Conservation (phyloP, 2,888 invertebrate genomes). For the Linnaemya vulpina region DNA sequence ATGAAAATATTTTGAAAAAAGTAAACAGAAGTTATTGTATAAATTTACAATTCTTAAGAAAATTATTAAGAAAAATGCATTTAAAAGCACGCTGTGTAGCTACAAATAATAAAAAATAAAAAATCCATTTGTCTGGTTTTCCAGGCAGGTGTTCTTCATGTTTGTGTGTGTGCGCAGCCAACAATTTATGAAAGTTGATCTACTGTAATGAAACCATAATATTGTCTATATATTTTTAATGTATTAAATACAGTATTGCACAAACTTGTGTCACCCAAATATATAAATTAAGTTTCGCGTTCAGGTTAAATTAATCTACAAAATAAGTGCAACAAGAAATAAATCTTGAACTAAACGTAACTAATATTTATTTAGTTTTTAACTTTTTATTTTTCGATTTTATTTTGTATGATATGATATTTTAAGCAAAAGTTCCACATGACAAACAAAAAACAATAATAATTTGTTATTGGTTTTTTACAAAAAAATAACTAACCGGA, state of each 20-base stretch:
- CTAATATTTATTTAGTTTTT: no score
- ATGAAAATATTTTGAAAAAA: neutral
- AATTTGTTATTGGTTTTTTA: no score
- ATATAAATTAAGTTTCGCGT: neutral
- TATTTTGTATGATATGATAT: no score
- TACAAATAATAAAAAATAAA: constrained; percentile 2
- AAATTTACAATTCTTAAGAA: constrained; percentile 66
- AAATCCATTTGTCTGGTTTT: constrained; percentile 42
- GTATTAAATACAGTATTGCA: constrained; percentile 25
- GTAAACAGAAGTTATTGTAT: constrained; percentile 49
- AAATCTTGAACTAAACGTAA: no score
- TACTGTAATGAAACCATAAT: constrained; percentile 44
- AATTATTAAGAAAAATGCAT: constrained; percentile 26
- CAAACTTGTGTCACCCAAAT: neutral
- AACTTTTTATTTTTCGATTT: no score
- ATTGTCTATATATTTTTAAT: neutral
- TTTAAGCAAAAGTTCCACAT: no score
- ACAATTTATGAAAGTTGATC: constrained; percentile 66
- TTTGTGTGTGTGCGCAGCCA: constrained; percentile 7
- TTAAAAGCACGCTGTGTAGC: constrained; percentile 25
- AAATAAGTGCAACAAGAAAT: no score
- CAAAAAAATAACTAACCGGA: no score
- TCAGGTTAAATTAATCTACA: no score
- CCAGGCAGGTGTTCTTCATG: constrained; percentile 58
- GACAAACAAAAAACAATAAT: no score